Evolutionary conservation across 2,888 invertebrate species (phyloP).

Genomic region (Caenorhabditis sulstoni): DNA sequence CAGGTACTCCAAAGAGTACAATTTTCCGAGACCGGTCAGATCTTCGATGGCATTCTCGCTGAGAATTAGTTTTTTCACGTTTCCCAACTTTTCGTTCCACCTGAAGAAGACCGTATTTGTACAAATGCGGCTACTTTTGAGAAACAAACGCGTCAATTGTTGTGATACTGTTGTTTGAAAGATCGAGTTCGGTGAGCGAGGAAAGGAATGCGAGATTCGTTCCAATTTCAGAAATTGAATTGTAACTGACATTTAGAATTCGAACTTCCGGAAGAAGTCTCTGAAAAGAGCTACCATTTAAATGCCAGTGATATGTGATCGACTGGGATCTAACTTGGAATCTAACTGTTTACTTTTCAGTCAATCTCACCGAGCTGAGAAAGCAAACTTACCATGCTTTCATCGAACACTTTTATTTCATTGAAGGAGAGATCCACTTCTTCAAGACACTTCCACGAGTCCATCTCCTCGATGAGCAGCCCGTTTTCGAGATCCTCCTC

Average conservation of each 20-base stretch:
- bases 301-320: too few relatives aligned
- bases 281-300: too few relatives aligned
- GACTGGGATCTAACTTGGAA: neutral
- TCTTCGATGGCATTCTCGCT: slow-evolving; percentile 88
- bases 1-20: slow-evolving; percentile 90
- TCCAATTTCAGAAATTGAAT: slow-evolving; percentile 86
- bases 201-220: slow-evolving; percentile 88
- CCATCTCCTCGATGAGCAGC: slow-evolving; percentile 67
- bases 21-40: slow-evolving; percentile 84
- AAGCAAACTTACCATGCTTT: slow-evolving; percentile 87
- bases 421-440: slow-evolving; percentile 89
- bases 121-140: slow-evolving; percentile 1
- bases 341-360: neutral
- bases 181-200: slow-evolving; percentile 87
- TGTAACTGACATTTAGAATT: slow-evolving; percentile 84
- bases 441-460: slow-evolving; percentile 82
- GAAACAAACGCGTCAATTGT: slow-evolving; percentile 84
- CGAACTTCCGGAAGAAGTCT: slow-evolving; percentile 83
- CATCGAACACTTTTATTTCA: slow-evolving; percentile 87
- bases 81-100: slow-evolving; percentile 90
- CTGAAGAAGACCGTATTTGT: slow-evolving; percentile 83
- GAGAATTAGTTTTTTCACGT: slow-evolving; percentile 89
- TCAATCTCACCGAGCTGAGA: too few relatives aligned
- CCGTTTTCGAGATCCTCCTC: slow-evolving; percentile 83
- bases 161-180: slow-evolving; percentile 88